These are phyloP conservation scores for Scortum barcoo DNA, from an alignment of 2,113 vertebrate species.

Conservation along the genomic window DNA sequence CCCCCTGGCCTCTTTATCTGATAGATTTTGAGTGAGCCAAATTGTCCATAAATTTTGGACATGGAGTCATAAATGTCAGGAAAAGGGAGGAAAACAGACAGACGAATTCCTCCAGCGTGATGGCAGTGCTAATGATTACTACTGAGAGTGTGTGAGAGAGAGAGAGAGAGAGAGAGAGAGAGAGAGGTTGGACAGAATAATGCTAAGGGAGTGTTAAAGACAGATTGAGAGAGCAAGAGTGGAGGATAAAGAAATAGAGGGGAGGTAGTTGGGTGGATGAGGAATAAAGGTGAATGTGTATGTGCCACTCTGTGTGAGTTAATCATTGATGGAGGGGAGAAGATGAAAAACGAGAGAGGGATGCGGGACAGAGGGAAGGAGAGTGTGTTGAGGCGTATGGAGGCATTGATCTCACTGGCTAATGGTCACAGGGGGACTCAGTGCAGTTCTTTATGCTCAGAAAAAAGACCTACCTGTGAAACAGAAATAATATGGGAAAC, in stretches of 20 bases:
- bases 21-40: conserved; percentile 79
- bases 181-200: not conserved
- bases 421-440: conserved; percentile 25
- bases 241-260: conserved; percentile 19
- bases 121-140: conserved; percentile 72
- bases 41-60: conserved; percentile 82
- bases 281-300: conserved; percentile 14
- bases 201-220: conserved; percentile 8
- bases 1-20: conserved; percentile 67
- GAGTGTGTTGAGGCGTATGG: conserved; percentile 11
- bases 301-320: conserved; percentile 8
- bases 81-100: conserved; percentile 76
- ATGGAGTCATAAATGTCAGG: conserved; percentile 79
- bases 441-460: conserved; percentile 12
- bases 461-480: not conserved
- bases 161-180: not conserved
- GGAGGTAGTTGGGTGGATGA: conserved; percentile 12
- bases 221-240: conserved; percentile 14
- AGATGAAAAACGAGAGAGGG: conserved; percentile 17
- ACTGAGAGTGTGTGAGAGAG: not conserved
- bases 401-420: conserved; percentile 44
- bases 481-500: not conserved
- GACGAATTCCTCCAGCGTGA: conserved; percentile 67
- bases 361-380: conserved; percentile 15
- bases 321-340: conserved; percentile 39